A percentile compares a stretch with the other conserved stretches of the same genome.
Evolutionary conservation across 2,888 invertebrate species (phyloP).

Genomic region (Linnaemya tessellans): DNA sequence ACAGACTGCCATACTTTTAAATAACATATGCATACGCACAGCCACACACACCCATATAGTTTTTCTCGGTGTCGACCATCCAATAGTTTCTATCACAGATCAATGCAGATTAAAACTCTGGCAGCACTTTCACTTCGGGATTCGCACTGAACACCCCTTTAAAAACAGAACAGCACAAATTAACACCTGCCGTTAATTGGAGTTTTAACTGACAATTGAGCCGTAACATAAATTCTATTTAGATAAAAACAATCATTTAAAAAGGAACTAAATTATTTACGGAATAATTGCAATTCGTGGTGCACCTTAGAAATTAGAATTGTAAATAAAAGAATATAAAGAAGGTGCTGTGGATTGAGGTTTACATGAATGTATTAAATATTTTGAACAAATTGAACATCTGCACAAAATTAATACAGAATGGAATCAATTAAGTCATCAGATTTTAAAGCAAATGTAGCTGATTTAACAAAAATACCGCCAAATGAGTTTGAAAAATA

Average conservation of each 20-base stretch:
- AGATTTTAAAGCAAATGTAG: slow-evolving; percentile 75
- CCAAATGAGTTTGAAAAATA: slow-evolving; percentile 80
- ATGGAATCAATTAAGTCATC: slow-evolving; percentile 51
- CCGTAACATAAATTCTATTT: slow-evolving; percentile 55
- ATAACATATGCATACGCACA: no score
- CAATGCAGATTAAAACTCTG: neutral
- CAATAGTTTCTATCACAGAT: no score
- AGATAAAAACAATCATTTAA: slow-evolving; percentile 29
- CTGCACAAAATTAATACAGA: neutral
- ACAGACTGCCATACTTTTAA: no score
- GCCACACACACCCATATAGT: no score
- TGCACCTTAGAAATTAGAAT: slow-evolving; percentile 4
- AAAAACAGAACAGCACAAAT: neutral
- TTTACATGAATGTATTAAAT: neutral
- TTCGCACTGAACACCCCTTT: slow-evolving; percentile 43
- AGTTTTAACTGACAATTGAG: slow-evolving; percentile 30
- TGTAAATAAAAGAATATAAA: neutral
- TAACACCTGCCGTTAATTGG: slow-evolving; percentile 17
- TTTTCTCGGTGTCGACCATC: no score
- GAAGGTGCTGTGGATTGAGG: neutral
- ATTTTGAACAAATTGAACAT: neutral
- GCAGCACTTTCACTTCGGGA: neutral
- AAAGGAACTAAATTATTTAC: slow-evolving; percentile 31
- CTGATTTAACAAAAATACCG: slow-evolving; percentile 79
- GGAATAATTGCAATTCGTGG: slow-evolving; percentile 19